Evolutionary conservation across 2,797 vertebrate genomes (phyloP), one percentile per base, ranked within the genome.

Genomic region (Neosilurus hyrtlii): DNA sequence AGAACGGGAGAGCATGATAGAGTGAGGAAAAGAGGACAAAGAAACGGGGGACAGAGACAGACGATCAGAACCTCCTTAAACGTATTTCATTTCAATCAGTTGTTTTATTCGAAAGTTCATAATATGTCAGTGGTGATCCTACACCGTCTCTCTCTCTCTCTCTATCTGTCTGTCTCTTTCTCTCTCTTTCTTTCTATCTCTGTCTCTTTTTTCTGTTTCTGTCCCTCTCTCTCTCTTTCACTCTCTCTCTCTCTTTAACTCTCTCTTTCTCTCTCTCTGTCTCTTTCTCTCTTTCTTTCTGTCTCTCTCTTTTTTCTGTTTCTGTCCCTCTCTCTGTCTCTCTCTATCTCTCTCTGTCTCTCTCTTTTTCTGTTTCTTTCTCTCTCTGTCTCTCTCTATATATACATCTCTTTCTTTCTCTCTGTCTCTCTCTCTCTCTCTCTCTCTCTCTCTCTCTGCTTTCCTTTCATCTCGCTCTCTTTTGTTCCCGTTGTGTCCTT

Each of bases 401-500:
- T 43, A 6, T 43, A 2, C 6, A 6, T 43, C 80, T 63, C 61
- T 63, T n/a, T 63, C 3, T 22, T 51, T 14, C 15, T 35, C 61
- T 75, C 2, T 67, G 26, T 77, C 66, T 78, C 82, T 63, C 15
- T 56, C 67, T 54, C 54, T 0, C 10, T 30, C 52, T 43, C 14
- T 16, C 67, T 15, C n/a, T 72, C 80, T 83, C 74, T 72, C 24
- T 3, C n/a, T 26, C 54, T 35, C 18, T 37, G 12, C 66, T 68
- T 22, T 49, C 16, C 43, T 61, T n/a, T 71, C 18, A 0, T 9
- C 18, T 63, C 67, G 37, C 81, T 78, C 81, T 75, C 37, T 18
- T 37, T 24, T 57, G 56, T 54, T 80, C 66, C 10, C 6, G 24
- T 68, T 57, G 20, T 61, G 62, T 79, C n/a, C 81, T 49, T 80